A percentile compares a stretch with the other conserved stretches of the same genome.
phyloP scores from a whole-genome alignment of 53 echinoderm and acorn worm genomes.

The Stichopus horrens region DNA sequence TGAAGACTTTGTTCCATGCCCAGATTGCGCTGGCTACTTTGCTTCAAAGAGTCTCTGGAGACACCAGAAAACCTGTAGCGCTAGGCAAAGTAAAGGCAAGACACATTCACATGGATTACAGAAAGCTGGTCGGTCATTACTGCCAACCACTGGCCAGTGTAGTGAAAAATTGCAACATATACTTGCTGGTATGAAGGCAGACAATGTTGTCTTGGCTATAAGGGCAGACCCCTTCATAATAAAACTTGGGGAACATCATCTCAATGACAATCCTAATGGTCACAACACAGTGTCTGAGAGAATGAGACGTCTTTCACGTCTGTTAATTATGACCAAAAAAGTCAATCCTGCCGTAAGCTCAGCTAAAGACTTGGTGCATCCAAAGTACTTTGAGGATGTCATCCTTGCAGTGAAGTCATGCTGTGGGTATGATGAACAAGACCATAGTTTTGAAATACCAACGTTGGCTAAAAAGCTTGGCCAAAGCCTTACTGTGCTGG shows the following conservation, averaged over 20 bases:
- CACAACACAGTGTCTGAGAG: slow-evolving; percentile 7
- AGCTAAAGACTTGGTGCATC: slow-evolving; percentile 7
- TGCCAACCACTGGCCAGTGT: neutral
- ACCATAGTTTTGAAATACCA: neutral
- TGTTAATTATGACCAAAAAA: neutral
- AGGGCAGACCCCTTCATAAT: neutral
- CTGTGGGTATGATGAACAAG: slow-evolving; percentile 1
- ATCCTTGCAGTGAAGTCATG: neutral
- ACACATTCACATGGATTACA: neutral
- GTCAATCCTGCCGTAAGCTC: neutral
- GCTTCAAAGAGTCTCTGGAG: neutral
- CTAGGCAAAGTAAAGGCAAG: neutral
- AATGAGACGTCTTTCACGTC: slow-evolving; percentile 14
- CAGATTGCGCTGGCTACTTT: neutral
- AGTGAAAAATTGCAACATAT: slow-evolving; percentile 5
- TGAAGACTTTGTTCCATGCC: neutral
- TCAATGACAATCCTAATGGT: neutral
- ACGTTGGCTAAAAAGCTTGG: slow-evolving; percentile 26
- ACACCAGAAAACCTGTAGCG: neutral
- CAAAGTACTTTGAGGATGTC: slow-evolving; percentile 8
- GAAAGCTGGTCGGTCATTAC: neutral
- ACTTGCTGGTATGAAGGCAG: neutral
- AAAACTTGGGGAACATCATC: neutral
- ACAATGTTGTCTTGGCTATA: too few relatives aligned
- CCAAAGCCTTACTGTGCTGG: neutral